These are phyloP conservation scores for Zoanthus gigantus DNA, from an alignment of 92 coral and sea anemone genomes.

Conservation along the genomic window DNA sequence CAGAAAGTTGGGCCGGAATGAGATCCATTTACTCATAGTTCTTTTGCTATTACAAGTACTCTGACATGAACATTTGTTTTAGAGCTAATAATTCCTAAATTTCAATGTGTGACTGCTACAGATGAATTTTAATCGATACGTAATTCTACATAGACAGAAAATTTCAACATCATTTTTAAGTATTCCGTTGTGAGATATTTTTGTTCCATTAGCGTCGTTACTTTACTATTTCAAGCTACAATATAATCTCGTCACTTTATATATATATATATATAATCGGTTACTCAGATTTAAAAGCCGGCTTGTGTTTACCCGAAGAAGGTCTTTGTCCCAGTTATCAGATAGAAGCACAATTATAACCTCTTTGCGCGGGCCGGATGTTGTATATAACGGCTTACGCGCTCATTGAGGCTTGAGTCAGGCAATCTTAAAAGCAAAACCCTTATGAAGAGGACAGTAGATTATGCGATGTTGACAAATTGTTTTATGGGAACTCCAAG, in stretches of 20 bases:
- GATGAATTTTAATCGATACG: no score
- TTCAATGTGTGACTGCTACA: no score
- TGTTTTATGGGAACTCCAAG: slow-evolving; percentile 34
- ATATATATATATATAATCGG: neutral
- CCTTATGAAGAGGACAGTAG: neutral
- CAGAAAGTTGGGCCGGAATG: no score
- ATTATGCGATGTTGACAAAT: slow-evolving; percentile 22
- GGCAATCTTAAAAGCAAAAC: slow-evolving; percentile 6
- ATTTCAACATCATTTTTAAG: neutral
- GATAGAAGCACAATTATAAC: neutral
- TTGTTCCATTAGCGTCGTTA: neutral
- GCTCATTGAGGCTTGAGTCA: neutral
- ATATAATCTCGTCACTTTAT: neutral
- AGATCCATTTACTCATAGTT: no score
- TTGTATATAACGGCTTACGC: neutral
- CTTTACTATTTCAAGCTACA: slow-evolving; percentile 1
- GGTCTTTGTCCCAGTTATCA: neutral
- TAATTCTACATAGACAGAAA: neutral
- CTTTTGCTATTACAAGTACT: no score
- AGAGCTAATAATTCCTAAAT: no score
- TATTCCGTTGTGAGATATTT: neutral
- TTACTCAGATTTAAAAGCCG: slow-evolving; percentile 34
- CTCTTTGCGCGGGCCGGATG: slow-evolving; percentile 19
- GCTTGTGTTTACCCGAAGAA: slow-evolving; percentile 22
- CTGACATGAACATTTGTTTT: no score